A percentile compares a stretch with the other conserved stretches of the same genome.
Evolutionary conservation across 2,888 invertebrate genomes (phyloP).

Genomic region (Protonemura montana): DNA sequence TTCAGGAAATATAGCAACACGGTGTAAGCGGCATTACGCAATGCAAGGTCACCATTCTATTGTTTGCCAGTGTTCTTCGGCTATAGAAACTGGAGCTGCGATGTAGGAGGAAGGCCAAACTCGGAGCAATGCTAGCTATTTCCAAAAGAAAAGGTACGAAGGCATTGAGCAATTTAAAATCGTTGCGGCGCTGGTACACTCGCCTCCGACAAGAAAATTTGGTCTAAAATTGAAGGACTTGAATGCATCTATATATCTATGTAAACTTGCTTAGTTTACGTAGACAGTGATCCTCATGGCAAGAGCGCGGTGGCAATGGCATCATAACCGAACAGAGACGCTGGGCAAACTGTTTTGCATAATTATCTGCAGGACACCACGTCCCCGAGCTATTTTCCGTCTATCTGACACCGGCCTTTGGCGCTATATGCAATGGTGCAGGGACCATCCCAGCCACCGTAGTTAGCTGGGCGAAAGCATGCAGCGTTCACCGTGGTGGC

Average conservation of each 20-base stretch:
- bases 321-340: not conserved
- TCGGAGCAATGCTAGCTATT: not conserved
- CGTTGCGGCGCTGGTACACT: not conserved
- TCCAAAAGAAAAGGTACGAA: not conserved
- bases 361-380: not conserved
- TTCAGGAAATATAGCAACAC: conserved; percentile 3
- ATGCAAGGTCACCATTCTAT: conserved; percentile 4
- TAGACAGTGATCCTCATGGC: not conserved
- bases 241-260: too few relatives aligned
- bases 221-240: not conserved
- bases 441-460: not conserved
- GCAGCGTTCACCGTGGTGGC: not conserved
- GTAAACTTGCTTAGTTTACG: too few relatives aligned
- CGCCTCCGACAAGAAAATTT: not conserved
- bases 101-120: not conserved
- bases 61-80: not conserved
- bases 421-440: not conserved
- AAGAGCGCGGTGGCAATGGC: not conserved
- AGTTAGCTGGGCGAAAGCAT: not conserved
- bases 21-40: not conserved
- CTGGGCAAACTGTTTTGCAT: not conserved
- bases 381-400: not conserved
- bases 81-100: conserved; percentile 7
- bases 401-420: not conserved
- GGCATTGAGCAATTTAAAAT: not conserved